Evolutionary conservation across 2,797 vertebrate species (phyloP).

Genomic region (Sandelia bainsii): DNA sequence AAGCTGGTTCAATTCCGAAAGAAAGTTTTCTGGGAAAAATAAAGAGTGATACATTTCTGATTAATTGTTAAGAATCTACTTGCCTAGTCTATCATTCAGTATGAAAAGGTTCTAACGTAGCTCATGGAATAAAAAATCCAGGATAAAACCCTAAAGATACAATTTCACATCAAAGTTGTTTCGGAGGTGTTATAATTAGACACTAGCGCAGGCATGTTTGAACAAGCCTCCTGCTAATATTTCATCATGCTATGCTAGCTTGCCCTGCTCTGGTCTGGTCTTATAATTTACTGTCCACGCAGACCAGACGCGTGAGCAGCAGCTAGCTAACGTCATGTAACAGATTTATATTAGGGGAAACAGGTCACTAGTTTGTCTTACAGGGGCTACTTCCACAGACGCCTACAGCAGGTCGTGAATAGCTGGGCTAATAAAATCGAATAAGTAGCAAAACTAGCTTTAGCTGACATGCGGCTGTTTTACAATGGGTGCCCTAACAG

Average conservation of each 20-base stretch:
- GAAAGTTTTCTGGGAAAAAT: neutral
- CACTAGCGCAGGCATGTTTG: neutral
- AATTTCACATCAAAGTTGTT: too few species aligned
- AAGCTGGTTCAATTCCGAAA: neutral
- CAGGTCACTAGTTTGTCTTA: too few species aligned
- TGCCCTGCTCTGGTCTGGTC: neutral
- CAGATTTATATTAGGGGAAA: neutral
- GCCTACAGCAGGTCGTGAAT: neutral
- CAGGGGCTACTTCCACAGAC: neutral
- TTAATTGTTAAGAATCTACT: neutral
- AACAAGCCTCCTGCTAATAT: conserved; percentile 21
- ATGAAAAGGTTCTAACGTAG: neutral
- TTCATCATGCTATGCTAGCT: conserved; percentile 59
- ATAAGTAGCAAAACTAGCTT: conserved; percentile 56
- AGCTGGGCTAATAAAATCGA: neutral
- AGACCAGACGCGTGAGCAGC: neutral
- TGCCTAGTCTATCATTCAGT: neutral
- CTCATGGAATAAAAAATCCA: neutral
- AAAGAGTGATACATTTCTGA: neutral
- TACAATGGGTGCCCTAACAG: neutral
- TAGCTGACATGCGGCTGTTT: conserved; percentile 61
- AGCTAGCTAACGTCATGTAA: neutral
- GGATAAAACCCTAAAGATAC: too few species aligned
- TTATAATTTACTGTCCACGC: neutral
- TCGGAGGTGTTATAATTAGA: neutral